Percentiles rank a stretch among this genome's conserved stretches.
Conservation (phyloP, 2,113 vertebrate genomes). For the Lophotis ruficrista region DNA sequence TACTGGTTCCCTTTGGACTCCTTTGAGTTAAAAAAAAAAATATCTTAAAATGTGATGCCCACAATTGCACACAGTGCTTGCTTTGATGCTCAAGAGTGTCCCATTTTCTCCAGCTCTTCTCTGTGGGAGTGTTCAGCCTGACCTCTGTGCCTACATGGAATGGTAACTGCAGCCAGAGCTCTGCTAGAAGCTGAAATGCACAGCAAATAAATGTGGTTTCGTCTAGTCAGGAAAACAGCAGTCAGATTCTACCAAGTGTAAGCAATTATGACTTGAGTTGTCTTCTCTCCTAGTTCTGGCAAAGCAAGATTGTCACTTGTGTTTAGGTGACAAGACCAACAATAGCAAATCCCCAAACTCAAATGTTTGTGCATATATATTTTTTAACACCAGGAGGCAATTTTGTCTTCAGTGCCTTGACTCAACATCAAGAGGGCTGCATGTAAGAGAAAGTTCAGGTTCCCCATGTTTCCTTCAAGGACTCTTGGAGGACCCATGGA, state of each 20-base stretch:
- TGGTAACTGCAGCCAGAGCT: background rate
- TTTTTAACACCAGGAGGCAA: background rate
- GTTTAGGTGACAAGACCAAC: background rate
- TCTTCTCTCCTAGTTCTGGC: background rate
- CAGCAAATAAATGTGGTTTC: background rate
- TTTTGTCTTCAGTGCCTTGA: background rate
- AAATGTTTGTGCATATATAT: background rate
- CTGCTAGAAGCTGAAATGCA: background rate
- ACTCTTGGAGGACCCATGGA: background rate
- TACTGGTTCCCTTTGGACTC: background rate
- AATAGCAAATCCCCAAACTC: background rate
- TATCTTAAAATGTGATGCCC: background rate
- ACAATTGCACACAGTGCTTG: accelerated
- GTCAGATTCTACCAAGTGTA: background rate
- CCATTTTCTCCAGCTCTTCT: background rate
- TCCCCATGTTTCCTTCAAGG: background rate
- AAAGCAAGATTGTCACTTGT: background rate
- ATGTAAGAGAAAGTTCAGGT: background rate
- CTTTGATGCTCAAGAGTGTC: background rate
- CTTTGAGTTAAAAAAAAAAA: background rate
- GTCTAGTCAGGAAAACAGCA: background rate
- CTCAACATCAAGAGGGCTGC: background rate
- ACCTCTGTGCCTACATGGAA: background rate
- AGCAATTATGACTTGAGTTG: background rate
- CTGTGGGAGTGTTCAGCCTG: background rate